Percentiles rank a stretch among this genome's conserved stretches.
Evolutionary conservation across 1,140 invertebrate genomes (phyloP).

Genomic region (Meteorus sp.): DNA sequence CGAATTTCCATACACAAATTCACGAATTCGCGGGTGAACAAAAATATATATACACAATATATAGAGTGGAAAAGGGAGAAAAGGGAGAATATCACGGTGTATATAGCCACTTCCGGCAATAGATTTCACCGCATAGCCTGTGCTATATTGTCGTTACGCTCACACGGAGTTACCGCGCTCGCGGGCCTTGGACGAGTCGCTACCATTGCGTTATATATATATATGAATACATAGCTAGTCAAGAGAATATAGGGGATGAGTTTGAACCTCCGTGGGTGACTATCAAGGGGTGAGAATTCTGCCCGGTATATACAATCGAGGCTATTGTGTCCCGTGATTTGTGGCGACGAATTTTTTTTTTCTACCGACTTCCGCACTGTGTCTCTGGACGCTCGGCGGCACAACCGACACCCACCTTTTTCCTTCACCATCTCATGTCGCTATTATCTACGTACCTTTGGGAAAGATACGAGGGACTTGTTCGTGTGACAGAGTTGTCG

Average conservation of each 20-base stretch:
- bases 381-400: not conserved
- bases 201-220: too few relatives aligned
- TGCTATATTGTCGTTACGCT: conserved; percentile 15
- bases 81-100: conserved; percentile 38
- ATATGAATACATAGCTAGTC: conserved; percentile 55
- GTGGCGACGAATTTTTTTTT: conserved; percentile 54
- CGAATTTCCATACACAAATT: conserved; percentile 51
- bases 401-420: not conserved
- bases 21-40: conserved; percentile 33
- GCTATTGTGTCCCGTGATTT: conserved; percentile 57
- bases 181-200: too few relatives aligned
- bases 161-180: too few relatives aligned
- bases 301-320: conserved; percentile 51
- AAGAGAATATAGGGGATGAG: too few relatives aligned
- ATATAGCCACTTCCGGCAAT: conserved; percentile 59
- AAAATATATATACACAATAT: conserved; percentile 29
- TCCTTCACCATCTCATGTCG: too few relatives aligned
- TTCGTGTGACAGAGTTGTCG: too few relatives aligned
- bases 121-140: conserved; percentile 47
- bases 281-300: conserved; percentile 28
- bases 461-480: too few relatives aligned
- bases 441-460: too few relatives aligned
- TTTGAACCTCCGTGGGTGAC: conserved; percentile 33
- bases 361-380: conserved; percentile 45
- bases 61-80: conserved; percentile 10